Percentiles rank a stretch among this genome's conserved stretches.
phyloP scores from a whole-genome alignment of 92 coral and sea anemone species.

The Palythoa grandis region DNA sequence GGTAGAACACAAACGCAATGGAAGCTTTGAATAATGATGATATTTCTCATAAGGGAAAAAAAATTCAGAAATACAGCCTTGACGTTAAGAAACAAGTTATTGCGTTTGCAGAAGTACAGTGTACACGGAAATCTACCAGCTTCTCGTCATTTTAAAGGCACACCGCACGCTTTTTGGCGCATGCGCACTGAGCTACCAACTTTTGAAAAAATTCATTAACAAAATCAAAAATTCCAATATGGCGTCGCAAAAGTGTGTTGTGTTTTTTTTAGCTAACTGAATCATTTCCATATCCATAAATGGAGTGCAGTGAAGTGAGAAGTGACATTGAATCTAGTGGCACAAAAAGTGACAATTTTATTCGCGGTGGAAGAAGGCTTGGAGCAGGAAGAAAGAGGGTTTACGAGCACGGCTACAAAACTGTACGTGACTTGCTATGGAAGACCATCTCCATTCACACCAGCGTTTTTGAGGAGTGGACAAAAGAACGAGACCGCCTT shows the following conservation, averaged over 20 bases:
- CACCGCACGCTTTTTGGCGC: slow-evolving; percentile 1
- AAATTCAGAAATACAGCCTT: no score
- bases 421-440: slow-evolving; percentile 13
- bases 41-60: no score
- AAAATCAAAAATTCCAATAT: slow-evolving; percentile 12
- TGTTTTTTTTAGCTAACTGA: neutral
- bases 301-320: slow-evolving; percentile 5
- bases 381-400: slow-evolving; percentile 7
- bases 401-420: slow-evolving; percentile 3
- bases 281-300: neutral
- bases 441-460: slow-evolving; percentile 49
- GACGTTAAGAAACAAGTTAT: no score
- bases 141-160: neutral
- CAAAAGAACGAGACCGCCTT: slow-evolving; percentile 1
- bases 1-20: no score
- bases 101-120: no score
- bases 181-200: neutral
- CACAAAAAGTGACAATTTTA: neutral
- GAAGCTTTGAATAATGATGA: no score
- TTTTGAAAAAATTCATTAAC: neutral
- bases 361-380: neutral
- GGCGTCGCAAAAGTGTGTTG: neutral
- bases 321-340: neutral
- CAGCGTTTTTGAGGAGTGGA: slow-evolving; percentile 40
- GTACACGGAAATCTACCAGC: no score